Evolutionary conservation across 2,113 vertebrate species (phyloP), one percentile per base, ranked within the genome.

Genomic region (Gallinago undulata): DNA sequence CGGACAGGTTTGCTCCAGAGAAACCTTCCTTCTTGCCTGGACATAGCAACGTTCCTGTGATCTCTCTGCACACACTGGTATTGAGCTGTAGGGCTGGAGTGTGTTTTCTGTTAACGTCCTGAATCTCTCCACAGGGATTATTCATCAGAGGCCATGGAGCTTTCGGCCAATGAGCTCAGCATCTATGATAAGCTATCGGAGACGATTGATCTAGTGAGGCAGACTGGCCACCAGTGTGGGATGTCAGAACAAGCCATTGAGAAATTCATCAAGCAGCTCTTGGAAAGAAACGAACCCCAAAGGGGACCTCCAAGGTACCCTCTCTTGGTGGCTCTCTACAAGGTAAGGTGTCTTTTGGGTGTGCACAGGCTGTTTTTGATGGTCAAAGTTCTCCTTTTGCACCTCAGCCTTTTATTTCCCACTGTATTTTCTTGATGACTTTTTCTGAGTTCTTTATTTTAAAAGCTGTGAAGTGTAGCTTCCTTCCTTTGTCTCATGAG

Each of bases 211-310:
- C 98, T 99, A 78, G 98, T 99, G 96, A 98, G 99, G 19, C 99
- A 99, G 97, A 99, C 99, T 1, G 99, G 99, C 31, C 98, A 99
- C 95, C 98, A 99, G 14, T 99, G 99, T 79, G 99, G 99, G 53
- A 99, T 99, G 99, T 99, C 99, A 5, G 99, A 99, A 97, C 97
- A 99, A 79, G 99, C 99, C 95, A 99, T 99, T 10, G 99, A 99
- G 97, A 99, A 98, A 85, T 99, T 99, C 97, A 99, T 99, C 97
- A 99, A 98, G 96, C 99, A 99, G 74, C 98, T 99, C 24, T 96
- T 99, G 97, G 99, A 99, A 97, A 99, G 99, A 90, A 99, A 99
- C 1, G 99, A 99, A 75, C 99, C 99, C 37, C 98, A 98, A 59
- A 96, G 98, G 69, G 98, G 98, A 4, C 99, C 98, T 2, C 98